A percentile compares a stretch with the other conserved stretches of the same genome.
Conservation (phyloP, 2,113 vertebrate species). For the Nesoenas mayeri region DNA sequence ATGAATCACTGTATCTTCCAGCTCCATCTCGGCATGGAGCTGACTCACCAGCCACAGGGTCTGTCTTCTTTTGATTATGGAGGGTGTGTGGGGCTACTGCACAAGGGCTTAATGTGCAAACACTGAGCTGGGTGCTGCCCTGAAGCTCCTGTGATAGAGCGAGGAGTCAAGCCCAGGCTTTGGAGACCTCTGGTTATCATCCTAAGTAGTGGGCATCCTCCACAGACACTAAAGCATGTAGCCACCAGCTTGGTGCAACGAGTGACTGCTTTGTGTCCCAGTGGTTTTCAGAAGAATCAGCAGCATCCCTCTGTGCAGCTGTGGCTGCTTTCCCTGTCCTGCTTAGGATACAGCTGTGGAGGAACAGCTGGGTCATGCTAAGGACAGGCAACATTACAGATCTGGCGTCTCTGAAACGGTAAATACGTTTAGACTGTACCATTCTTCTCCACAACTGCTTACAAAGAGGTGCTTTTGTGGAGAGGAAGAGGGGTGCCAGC, state of each 20-base stretch:
- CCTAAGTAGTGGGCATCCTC: neutral
- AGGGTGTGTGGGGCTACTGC: neutral
- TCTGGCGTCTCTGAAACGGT: neutral
- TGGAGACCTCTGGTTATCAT: neutral
- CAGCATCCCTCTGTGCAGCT: neutral
- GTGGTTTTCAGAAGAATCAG: neutral
- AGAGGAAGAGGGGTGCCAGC: neutral
- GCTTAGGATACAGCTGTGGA: neutral
- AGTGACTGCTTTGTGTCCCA: neutral
- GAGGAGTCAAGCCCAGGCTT: neutral
- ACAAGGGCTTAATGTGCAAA: neutral
- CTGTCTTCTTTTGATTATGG: neutral
- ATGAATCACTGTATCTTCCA: neutral
- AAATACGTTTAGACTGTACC: neutral
- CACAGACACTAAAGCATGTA: neutral
- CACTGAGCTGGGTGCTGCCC: rapidly evolving
- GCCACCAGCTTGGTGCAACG: neutral
- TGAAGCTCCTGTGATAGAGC: neutral
- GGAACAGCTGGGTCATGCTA: neutral
- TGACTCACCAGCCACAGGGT: neutral
- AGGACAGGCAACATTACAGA: neutral
- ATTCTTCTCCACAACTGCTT: neutral
- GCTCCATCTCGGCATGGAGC: neutral
- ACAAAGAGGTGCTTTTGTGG: neutral
- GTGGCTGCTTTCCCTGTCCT: neutral